Base-by-base conservation (phyloP, 2,888 invertebrate species). In the Ceraclea dissimilis region DNA sequence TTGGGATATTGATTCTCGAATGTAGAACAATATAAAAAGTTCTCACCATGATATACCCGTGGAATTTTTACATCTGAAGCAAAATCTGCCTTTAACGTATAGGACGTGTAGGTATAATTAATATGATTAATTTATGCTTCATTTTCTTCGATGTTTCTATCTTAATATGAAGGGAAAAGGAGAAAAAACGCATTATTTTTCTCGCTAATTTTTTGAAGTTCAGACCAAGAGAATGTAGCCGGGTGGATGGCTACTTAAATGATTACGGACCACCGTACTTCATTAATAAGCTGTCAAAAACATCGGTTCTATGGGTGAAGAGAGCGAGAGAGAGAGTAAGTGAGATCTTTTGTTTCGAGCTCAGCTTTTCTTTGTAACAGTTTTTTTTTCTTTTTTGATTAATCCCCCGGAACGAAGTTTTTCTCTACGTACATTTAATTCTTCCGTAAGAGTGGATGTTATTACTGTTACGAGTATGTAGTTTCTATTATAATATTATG, bases 261-360 rank as follows among this genome's bases (percentile, higher is more conserved):
- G 47, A 47, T 47, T 47, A 47, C 20, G 4, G 16, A 39, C 52
- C 56, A 47, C 5, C n/a, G 39, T 49, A 34, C 52, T 57, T 57
- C 57, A 57, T 57, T 57, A 52, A 57, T 50, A 49, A 52, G 49
- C 52, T 57, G 57, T 53, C 57, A 57, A 49, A 53, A 52, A 53
- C 57, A 53, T 34, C 21, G 51, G 22, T 13, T 46, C 22, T 19
- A 31, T 17, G 8, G 39, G 34, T 43, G 52, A 26, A 53, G 52
- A 44, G 39, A 31, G 33, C 49, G 20, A 39, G 52, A 31, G n/a
- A n/a, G n/a, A n/a, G n/a, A n/a, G n/a, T n/a, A n/a, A n/a, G n/a
- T n/a, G n/a, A n/a, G n/a, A n/a, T n/a, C n/a, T n/a, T n/a, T n/a
- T 53, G 50, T 33, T 39, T 52, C 48, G 39, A 49, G 52, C 52